Base-by-base conservation (phyloP, 2,113 vertebrate genomes). In the Dermatemys mawii region DNA sequence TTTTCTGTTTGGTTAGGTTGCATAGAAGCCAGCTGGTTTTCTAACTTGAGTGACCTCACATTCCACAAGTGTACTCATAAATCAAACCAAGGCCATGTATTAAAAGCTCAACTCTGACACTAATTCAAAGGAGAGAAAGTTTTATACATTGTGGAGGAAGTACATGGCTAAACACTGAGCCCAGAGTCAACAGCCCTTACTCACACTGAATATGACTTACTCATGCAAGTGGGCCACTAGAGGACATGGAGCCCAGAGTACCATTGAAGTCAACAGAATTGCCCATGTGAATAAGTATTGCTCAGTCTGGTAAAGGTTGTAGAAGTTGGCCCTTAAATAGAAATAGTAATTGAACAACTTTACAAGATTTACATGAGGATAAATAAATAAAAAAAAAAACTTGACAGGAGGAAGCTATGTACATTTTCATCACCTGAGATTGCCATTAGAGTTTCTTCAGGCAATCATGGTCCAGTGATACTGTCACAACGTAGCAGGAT, bases 11-110 rank as follows among this genome's bases (percentile, higher is more conserved):
- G 96, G 84, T 91, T 96, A 88, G 95, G 92, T 93, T 97, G 84
- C 94, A 86, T 81, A n/a, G 88, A 96, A 97, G 94, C 95, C 97
- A 97, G 96, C 96, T 97, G 94, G 93, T 97, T 96, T 97, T 93
- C 92, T 97, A 90, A 93, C 96, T 96, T 96, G 88, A 96, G 86
- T 97, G 98, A 98, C 97, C 97, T 98, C 95, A 96, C 97, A 97
- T 97, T 98, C 97, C 96, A 97, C 93, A 94, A 97, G 97, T 79
- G 94, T 97, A 90, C 88, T 97, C 96, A 95, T 97, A 97, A 98
- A 98, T 98, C 97, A 98, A 96, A 91, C 81, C 95, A 96, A 98
- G 96, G 96, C 96, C 96, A 89, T 97, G 91, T 93, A 32, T 92
- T 95, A 93, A 87, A 90, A 96, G 26, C 85, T 97, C 81, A 78